Evolutionary conservation across 2,797 vertebrate species (phyloP).

Genomic region (Cryptoblepharus egeriae): DNA sequence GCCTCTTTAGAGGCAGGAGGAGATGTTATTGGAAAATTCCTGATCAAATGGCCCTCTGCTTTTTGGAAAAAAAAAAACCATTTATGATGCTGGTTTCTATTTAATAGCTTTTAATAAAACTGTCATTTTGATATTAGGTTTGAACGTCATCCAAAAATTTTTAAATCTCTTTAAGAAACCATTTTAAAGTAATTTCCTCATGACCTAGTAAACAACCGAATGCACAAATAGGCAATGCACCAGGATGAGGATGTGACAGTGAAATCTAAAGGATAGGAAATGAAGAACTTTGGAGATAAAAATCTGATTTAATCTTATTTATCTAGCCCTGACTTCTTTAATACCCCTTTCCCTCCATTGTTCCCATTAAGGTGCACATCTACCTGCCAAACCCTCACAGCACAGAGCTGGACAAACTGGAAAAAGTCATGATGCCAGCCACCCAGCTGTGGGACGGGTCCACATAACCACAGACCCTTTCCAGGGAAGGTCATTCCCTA

Average conservation of each 20-base stretch:
- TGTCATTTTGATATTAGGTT: conserved; percentile 73
- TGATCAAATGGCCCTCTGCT: conserved; percentile 56
- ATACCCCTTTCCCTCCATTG: not conserved
- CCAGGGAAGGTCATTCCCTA: too few relatives aligned
- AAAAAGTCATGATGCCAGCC: too few relatives aligned
- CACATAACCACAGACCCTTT: too few relatives aligned
- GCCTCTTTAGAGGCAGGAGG: conserved; percentile 49
- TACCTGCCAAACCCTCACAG: too few relatives aligned
- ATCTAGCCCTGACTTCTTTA: conserved; percentile 35
- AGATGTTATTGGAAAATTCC: conserved; percentile 69
- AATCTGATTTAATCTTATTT: conserved; percentile 26
- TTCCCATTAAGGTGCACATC: too few relatives aligned
- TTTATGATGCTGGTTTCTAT: conserved; percentile 50
- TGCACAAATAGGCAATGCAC: conserved; percentile 57
- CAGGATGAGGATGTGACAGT: conserved; percentile 65
- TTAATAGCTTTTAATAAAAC: conserved; percentile 76
- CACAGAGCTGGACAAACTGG: too few relatives aligned
- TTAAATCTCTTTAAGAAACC: conserved; percentile 67
- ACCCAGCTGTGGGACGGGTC: too few relatives aligned
- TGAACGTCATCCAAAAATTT: conserved; percentile 64
- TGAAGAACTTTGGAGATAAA: conserved; percentile 48
- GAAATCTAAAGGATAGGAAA: conserved; percentile 27
- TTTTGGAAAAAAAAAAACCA: too few relatives aligned
- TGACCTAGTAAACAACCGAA: conserved; percentile 63
- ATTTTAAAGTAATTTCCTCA: conserved; percentile 71